phyloP scores from a whole-genome alignment of 2,888 invertebrate species.

The Lypha dubia region DNA sequence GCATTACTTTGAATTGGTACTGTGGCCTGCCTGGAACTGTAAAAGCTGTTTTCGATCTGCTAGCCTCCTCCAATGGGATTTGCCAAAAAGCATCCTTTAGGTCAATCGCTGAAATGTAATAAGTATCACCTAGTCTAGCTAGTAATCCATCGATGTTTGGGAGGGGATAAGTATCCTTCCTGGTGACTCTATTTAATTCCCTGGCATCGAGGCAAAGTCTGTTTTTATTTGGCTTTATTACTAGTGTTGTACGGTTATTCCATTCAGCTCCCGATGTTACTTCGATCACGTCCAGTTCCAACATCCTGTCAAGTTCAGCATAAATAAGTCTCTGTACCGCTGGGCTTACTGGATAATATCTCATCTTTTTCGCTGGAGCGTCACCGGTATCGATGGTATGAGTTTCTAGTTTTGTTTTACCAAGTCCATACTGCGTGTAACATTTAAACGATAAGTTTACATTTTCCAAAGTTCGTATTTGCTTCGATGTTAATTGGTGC shows the following conservation, averaged over 20 bases:
- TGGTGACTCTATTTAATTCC: background rate
- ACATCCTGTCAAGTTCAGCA: background rate
- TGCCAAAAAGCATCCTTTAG: background rate
- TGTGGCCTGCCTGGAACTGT: background rate
- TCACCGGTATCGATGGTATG: background rate
- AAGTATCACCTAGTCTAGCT: background rate
- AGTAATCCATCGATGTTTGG: background rate
- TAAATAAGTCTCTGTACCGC: background rate
- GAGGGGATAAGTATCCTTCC: background rate
- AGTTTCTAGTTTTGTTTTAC: background rate
- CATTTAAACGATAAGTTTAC: background rate
- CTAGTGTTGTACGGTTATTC: background rate
- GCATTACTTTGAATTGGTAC: slow-evolving; percentile 4
- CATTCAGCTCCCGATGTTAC: background rate
- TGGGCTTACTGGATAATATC: background rate
- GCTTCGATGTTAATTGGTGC: background rate
- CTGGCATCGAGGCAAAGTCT: slow-evolving; percentile 3
- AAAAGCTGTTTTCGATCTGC: background rate
- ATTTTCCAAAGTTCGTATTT: background rate
- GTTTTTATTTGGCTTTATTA: background rate
- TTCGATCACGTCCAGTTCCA: background rate
- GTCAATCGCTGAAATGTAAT: background rate
- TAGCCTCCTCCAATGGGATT: background rate
- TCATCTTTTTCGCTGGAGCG: background rate
- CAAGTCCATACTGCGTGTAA: background rate